phyloP scores from a whole-genome alignment of 2,888 invertebrate genomes.

The Pachycephus smyrnensis region DNA sequence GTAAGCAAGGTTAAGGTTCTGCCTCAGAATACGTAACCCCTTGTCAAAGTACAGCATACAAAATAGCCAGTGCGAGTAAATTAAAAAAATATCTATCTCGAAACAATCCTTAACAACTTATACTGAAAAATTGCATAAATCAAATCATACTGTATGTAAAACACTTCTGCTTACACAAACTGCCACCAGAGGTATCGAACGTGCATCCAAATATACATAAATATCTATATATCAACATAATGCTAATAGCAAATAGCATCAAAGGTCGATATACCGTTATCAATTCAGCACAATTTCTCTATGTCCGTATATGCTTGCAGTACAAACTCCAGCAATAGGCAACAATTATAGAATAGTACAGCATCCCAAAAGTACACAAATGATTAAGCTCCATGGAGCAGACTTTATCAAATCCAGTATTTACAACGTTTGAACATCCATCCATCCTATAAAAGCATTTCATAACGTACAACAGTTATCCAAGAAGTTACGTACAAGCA shows the following conservation, averaged over 20 bases:
- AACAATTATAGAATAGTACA: neutral
- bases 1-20: neutral
- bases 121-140: neutral
- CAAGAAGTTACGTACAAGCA: neutral
- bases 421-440: neutral
- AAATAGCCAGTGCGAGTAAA: neutral
- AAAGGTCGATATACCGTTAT: conserved; percentile 52
- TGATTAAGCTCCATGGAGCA: neutral
- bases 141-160: neutral
- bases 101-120: neutral
- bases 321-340: neutral
- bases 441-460: neutral
- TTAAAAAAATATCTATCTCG: no score
- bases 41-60: neutral
- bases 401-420: neutral
- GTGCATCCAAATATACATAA: neutral
- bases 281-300: conserved; percentile 31
- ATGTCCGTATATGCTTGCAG: neutral
- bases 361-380: neutral
- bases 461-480: neutral
- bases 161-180: neutral
- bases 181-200: neutral
- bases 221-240: neutral
- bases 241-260: conserved; percentile 20
- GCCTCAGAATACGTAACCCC: neutral